Conservation (phyloP, 2,888 invertebrate species). For the Thecocarcelia acutangulata region DNA sequence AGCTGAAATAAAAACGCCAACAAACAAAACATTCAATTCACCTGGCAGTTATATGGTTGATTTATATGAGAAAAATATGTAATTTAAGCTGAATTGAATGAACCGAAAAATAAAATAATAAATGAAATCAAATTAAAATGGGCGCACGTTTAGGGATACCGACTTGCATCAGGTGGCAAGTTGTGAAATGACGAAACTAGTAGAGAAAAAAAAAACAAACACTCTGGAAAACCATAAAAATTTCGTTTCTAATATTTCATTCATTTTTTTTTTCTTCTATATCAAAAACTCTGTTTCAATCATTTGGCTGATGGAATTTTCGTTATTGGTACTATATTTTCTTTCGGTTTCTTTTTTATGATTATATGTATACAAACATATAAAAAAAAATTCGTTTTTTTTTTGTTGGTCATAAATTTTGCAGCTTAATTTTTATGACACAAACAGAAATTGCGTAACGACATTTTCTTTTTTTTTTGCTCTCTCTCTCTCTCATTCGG, state of each 20-base stretch:
- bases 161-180: conserved; percentile 40
- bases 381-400: neutral
- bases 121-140: conserved; percentile 25
- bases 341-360: neutral
- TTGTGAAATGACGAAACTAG: conserved; percentile 24
- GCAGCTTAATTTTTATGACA: conserved; percentile 61
- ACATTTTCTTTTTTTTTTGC: neutral
- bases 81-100: conserved; percentile 58
- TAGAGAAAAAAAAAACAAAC: too few relatives aligned
- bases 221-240: too few relatives aligned
- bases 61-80: conserved; percentile 55
- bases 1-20: conserved; percentile 27
- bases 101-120: conserved; percentile 8
- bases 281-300: neutral
- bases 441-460: conserved; percentile 52
- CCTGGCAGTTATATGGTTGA: conserved; percentile 62
- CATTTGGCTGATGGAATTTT: neutral
- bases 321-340: neutral
- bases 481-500: neutral
- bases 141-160: conserved; percentile 20
- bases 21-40: conserved; percentile 61
- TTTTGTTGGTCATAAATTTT: conserved; percentile 58
- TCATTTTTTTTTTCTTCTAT: too few relatives aligned
- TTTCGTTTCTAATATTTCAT: neutral
- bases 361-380: conserved; percentile 12